phyloP scores from a whole-genome alignment of 2,113 vertebrate genomes.

The Xyrauchen texanus region DNA sequence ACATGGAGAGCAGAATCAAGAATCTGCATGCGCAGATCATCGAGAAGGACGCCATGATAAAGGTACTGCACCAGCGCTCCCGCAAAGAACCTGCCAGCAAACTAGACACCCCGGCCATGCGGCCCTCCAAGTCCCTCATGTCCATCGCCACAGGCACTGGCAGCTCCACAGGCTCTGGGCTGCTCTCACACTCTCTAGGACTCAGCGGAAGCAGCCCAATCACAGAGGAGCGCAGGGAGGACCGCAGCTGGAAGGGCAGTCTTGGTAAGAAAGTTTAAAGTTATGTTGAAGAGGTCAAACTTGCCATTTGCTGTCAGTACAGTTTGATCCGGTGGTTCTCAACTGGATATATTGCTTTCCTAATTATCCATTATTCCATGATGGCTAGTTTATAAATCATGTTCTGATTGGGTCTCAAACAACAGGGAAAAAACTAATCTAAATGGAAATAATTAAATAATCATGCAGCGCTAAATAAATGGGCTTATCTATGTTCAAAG shows the following conservation, averaged over 20 bases:
- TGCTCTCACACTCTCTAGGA: slow-evolving; percentile 86
- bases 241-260: slow-evolving; percentile 96
- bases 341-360: too few species aligned
- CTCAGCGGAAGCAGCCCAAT: slow-evolving; percentile 90
- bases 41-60: slow-evolving; percentile 99
- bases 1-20: slow-evolving; percentile 99
- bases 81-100: slow-evolving; percentile 89
- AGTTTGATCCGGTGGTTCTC: too few species aligned
- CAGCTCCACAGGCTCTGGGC: slow-evolving; percentile 79
- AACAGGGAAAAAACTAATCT: too few species aligned
- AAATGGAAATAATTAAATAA: too few species aligned
- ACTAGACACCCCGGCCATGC: slow-evolving; percentile 86
- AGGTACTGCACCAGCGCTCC: slow-evolving; percentile 96
- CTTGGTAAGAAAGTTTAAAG: slow-evolving; percentile 77
- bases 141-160: slow-evolving; percentile 85
- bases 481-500: too few species aligned
- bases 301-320: too few species aligned
- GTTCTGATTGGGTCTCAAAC: too few species aligned
- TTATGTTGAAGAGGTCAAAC: neutral
- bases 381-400: too few species aligned
- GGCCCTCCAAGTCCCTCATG: slow-evolving; percentile 96
- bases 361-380: too few species aligned
- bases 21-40: slow-evolving; percentile 98
- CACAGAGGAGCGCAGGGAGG: slow-evolving; percentile 90
- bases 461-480: too few species aligned